Conservation (phyloP, 2,113 vertebrate species). For the Vireo altiloquus region DNA sequence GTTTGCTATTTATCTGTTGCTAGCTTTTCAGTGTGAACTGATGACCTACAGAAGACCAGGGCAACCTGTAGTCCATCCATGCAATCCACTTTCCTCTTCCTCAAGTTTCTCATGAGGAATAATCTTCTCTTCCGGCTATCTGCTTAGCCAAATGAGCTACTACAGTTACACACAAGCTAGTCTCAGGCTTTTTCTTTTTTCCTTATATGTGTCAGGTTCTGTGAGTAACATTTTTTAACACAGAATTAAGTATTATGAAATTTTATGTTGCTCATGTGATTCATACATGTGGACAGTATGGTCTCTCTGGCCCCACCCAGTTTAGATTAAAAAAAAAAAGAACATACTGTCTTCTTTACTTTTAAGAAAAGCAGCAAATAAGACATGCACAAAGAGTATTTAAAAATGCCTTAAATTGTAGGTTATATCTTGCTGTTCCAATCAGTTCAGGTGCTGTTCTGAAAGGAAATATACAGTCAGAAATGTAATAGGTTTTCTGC, state of each 20-base stretch:
- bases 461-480: neutral
- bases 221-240: neutral
- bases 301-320: neutral
- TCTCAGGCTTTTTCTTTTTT: neutral
- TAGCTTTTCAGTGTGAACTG: neutral
- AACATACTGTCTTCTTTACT: neutral
- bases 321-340: neutral
- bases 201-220: neutral
- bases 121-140: neutral
- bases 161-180: neutral
- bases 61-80: neutral
- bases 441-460: neutral
- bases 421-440: neutral
- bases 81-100: neutral
- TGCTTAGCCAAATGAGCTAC: neutral
- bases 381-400: neutral
- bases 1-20: neutral
- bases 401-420: neutral
- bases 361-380: neutral
- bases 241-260: neutral
- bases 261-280: rapidly evolving
- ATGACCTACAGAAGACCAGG: neutral
- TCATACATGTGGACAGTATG: neutral
- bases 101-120: neutral
- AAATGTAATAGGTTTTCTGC: neutral